Percentiles rank a stretch among this genome's conserved stretches.
These are phyloP conservation scores for Nasonia oneida DNA, from an alignment of 2,888 invertebrate genomes.

Conservation along the genomic window DNA sequence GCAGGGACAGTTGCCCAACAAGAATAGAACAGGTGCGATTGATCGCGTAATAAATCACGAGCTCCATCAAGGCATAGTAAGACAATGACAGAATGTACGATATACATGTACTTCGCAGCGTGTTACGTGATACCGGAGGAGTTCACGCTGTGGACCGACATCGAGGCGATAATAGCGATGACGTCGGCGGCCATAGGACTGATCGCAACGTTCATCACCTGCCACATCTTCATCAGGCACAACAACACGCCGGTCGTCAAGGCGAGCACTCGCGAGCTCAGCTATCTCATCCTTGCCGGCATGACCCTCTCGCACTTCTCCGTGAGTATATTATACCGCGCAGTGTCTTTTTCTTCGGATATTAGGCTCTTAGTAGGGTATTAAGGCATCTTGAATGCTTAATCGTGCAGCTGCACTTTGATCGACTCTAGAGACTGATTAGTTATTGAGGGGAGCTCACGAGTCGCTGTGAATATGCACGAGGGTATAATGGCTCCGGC, in stretches of 20 bases:
- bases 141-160: constrained; percentile 83
- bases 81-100: not conserved
- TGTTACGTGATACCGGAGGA: constrained; percentile 84
- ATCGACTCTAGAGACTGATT: no score
- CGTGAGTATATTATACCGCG: constrained; percentile 63
- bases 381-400: no score
- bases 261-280: constrained; percentile 84
- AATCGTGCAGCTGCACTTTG: no score
- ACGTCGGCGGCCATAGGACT: constrained; percentile 84
- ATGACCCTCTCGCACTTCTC: constrained; percentile 73
- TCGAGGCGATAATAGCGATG: constrained; percentile 83
- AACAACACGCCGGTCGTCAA: constrained; percentile 90
- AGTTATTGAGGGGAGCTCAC: not conserved
- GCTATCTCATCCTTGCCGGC: constrained; percentile 86
- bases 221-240: constrained; percentile 83
- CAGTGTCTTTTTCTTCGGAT: no score
- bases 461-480: not conserved
- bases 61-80: not conserved
- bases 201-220: constrained; percentile 82
- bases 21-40: constrained; percentile 82
- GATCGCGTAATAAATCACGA: not conserved
- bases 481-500: not conserved
- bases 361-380: no score
- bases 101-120: constrained; percentile 71
- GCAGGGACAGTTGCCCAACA: constrained; percentile 84